Evolutionary conservation across 2,888 invertebrate genomes (phyloP), one percentile per base, ranked within the genome.

Genomic region (Tenthredo amoena): DNA sequence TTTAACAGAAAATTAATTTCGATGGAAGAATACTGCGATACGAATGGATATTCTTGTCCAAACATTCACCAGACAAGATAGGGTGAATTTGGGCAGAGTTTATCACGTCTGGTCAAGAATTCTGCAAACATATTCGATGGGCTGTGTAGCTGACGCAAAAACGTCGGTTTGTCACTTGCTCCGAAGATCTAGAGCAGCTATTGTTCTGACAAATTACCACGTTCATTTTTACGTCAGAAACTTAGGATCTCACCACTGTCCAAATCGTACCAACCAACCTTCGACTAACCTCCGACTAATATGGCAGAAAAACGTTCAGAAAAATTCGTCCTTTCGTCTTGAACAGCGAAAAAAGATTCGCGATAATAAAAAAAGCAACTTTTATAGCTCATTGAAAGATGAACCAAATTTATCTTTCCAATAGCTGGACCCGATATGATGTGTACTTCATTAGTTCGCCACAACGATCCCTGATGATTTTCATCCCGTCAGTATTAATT

Each of bases 161-260:
- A 79, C 31, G 58, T 58, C 79, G 34, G 55, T 55, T 79, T 79
- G 79, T 79, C 79, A 79, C 79, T 79, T 58, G 50, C 58, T 26
- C 34, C 34, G 10, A 55, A 50, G 79, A 58, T 79, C 79, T 50
- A 18, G 55, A 55, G 37, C 43, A 43, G 47, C 79, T 58, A 79
- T 79, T 79, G 55, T 50, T 55, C 58, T 79, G 79, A 79, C 55
- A 79, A 79, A 79, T 55, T 31, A 79, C 79, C 58, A 3, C 79
- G 55, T 55, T 79, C 31, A 58, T 79, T 55, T 34, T 58, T 55
- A 58, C 58, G n/a, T 79, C 58, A 79, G 79, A 58, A 79, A 79
- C n/a, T 43, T 31, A 34, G 18, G 34, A 71, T 71, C 47, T 43
- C 18, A 26, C 77, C 34, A 21, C 76, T 26, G 76, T 21, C 26